These are phyloP conservation scores for Sebastes nivosus DNA, from an alignment of 2,797 vertebrate genomes.

Conservation along the genomic window DNA sequence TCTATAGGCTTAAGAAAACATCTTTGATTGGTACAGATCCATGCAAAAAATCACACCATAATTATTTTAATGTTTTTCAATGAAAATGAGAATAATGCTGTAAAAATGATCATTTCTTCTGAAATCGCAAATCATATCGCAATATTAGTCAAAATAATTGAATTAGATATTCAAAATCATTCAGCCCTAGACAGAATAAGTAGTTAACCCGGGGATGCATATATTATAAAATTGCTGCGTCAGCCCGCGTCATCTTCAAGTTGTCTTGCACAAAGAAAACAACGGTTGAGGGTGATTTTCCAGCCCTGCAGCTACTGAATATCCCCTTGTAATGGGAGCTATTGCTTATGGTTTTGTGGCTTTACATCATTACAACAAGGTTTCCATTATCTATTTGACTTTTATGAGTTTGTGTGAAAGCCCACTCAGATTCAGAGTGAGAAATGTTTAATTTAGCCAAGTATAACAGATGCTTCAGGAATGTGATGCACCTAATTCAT, in stretches of 20 bases:
- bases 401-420: slow-evolving; percentile 22
- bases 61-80: too few relatives aligned
- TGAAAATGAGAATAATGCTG: too few relatives aligned
- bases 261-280: not conserved
- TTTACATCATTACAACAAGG: not conserved
- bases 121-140: too few relatives aligned
- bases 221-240: not conserved
- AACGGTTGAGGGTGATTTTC: not conserved
- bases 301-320: not conserved
- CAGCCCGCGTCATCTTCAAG: not conserved
- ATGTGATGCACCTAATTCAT: slow-evolving; percentile 13
- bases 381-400: slow-evolving; percentile 12
- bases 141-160: too few relatives aligned
- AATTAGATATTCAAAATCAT: too few relatives aligned
- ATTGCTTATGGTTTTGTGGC: not conserved
- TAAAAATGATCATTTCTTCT: accelerated
- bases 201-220: not conserved
- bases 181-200: not conserved
- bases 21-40: too few relatives aligned
- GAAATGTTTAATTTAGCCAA: slow-evolving; percentile 22
- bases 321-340: not conserved
- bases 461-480: slow-evolving; percentile 13
- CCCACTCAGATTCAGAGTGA: slow-evolving; percentile 1
- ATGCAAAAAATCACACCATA: too few relatives aligned
- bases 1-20: too few relatives aligned